These are phyloP conservation scores for Fregata magnificens DNA, from an alignment of 2,113 vertebrate genomes.

Conservation along the genomic window DNA sequence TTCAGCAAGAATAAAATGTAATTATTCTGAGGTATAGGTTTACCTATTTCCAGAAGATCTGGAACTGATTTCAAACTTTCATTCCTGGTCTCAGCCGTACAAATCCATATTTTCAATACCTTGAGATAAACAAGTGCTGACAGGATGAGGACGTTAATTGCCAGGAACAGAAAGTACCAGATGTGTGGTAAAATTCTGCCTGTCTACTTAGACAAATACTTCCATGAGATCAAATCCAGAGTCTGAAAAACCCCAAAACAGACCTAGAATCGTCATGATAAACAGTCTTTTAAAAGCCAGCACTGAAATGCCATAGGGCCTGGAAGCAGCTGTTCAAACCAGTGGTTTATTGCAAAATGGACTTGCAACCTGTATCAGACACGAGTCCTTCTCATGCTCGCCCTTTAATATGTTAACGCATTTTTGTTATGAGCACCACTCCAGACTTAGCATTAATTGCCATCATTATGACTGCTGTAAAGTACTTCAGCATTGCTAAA, in stretches of 20 bases:
- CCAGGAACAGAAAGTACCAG: background rate
- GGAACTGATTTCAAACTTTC: background rate
- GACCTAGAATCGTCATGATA: background rate
- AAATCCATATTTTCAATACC: background rate
- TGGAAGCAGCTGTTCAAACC: background rate
- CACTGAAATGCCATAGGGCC: background rate
- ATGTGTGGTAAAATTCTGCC: background rate
- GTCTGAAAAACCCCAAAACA: background rate
- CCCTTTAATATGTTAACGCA: background rate
- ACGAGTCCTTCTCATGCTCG: background rate
- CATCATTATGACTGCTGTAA: background rate
- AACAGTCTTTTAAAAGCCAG: background rate
- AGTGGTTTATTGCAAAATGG: background rate
- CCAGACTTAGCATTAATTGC: background rate
- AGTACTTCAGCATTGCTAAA: background rate
- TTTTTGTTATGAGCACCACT: background rate
- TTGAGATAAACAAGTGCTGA: background rate
- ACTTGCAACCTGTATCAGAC: background rate
- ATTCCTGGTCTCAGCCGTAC: background rate
- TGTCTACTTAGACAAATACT: background rate
- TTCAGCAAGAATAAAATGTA: background rate
- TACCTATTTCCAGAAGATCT: background rate
- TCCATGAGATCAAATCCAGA: background rate
- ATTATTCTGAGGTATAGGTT: background rate
- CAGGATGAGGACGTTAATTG: background rate